These are phyloP conservation scores for Heteromurus nitidus DNA, from an alignment of 2,888 invertebrate species.

Conservation along the genomic window DNA sequence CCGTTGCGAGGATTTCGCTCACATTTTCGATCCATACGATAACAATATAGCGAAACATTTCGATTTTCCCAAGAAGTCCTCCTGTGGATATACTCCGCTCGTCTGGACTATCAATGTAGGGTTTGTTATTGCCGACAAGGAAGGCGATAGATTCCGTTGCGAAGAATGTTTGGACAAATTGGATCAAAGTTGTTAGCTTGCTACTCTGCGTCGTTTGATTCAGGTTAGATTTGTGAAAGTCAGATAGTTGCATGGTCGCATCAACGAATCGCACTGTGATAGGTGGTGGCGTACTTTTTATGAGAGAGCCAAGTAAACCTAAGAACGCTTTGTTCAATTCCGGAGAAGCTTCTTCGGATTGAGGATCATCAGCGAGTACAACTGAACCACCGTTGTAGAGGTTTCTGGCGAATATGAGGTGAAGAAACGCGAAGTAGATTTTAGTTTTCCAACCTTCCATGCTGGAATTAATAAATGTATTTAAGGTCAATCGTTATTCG, in stretches of 20 bases:
- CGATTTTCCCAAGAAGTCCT: slow-evolving; percentile 37
- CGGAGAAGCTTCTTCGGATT: no score
- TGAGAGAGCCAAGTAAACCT: background rate
- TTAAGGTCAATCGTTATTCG: background rate
- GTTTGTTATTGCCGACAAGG: slow-evolving; percentile 52
- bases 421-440: no score
- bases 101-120: slow-evolving; percentile 25
- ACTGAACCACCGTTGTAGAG: no score
- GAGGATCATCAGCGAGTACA: no score
- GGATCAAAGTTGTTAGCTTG: background rate
- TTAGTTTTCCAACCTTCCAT: no score
- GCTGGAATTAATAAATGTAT: no score
- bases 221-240: background rate
- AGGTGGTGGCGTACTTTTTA: background rate
- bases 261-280: background rate
- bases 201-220: background rate
- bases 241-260: background rate
- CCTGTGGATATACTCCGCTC: slow-evolving; percentile 37
- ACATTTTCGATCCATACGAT: background rate
- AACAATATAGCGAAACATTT: slow-evolving; percentile 31
- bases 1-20: background rate
- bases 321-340: background rate
- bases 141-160: slow-evolving; percentile 14
- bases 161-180: background rate
- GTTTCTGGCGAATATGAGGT: no score